Percentiles rank a stretch among this genome's conserved stretches.
Evolutionary conservation across 2,113 vertebrate genomes (phyloP).

Genomic region (Seriola aureovittata): DNA sequence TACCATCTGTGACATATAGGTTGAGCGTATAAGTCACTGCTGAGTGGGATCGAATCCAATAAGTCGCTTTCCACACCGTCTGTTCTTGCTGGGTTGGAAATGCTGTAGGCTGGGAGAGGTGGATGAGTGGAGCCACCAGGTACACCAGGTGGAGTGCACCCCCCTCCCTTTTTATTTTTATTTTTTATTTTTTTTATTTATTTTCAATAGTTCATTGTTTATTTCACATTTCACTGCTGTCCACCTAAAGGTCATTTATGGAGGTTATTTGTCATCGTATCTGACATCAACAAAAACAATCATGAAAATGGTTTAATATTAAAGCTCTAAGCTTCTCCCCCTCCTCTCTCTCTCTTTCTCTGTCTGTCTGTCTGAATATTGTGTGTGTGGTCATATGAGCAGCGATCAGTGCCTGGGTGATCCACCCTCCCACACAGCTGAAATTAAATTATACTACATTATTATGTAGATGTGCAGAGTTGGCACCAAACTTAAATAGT

Average conservation of each 20-base stretch:
- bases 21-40: conserved; percentile 74
- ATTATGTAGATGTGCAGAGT: conserved; percentile 7
- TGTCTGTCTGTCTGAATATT: neutral
- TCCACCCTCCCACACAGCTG: neutral
- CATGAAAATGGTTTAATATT: too few relatives aligned
- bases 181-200: too few relatives aligned
- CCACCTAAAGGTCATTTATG: neutral
- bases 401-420: neutral
- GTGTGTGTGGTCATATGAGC: neutral
- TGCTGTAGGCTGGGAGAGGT: conserved; percentile 49
- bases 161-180: neutral
- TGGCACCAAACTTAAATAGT: neutral
- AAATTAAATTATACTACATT: neutral
- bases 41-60: conserved; percentile 75
- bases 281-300: neutral
- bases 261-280: neutral
- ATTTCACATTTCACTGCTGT: neutral
- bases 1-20: conserved; percentile 82
- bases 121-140: conserved; percentile 48
- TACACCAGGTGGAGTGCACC: conserved; percentile 42
- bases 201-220: neutral
- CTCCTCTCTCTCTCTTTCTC: neutral
- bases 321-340: neutral
- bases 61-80: conserved; percentile 66
- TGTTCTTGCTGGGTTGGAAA: conserved; percentile 66